These are phyloP conservation scores for Salticus scenicus DNA, from an alignment of 2,888 invertebrate genomes.

Conservation along the genomic window DNA sequence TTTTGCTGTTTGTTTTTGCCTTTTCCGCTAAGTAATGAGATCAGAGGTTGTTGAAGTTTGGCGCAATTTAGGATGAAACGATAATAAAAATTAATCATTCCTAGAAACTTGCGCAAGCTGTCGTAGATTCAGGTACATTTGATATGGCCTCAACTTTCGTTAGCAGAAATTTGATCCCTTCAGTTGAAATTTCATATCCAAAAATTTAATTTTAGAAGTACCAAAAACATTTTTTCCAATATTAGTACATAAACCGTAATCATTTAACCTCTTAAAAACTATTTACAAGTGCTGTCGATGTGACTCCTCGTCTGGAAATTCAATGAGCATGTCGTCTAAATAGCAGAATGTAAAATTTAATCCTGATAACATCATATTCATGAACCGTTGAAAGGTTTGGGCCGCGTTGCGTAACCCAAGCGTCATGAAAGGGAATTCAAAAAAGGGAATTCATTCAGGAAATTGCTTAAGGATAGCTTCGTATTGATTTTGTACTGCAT, in stretches of 20 bases:
- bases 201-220: slow-evolving; percentile 29
- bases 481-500: slow-evolving; percentile 21
- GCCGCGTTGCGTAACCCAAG: slow-evolving; percentile 25
- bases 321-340: slow-evolving; percentile 57
- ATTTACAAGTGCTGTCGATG: slow-evolving; percentile 53
- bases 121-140: not conserved
- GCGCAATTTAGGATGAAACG: slow-evolving; percentile 65
- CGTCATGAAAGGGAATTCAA: slow-evolving; percentile 26
- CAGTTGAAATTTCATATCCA: slow-evolving; percentile 29
- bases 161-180: not conserved
- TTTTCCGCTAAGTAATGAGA: too few species aligned
- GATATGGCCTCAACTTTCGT: slow-evolving; percentile 7
- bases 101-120: slow-evolving; percentile 51
- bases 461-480: slow-evolving; percentile 18
- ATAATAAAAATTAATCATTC: slow-evolving; percentile 70
- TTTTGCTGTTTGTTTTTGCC: too few species aligned
- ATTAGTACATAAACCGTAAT: slow-evolving; percentile 52
- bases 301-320: slow-evolving; percentile 36
- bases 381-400: slow-evolving; percentile 34
- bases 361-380: slow-evolving; percentile 19
- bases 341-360: slow-evolving; percentile 40
- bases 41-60: slow-evolving; percentile 33
- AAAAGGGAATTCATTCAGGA: not conserved
- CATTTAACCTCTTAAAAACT: slow-evolving; percentile 56
- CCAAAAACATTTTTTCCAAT: slow-evolving; percentile 67